These are phyloP conservation scores for Hetaerina americana DNA, from an alignment of 1,140 invertebrate genomes.

Conservation along the genomic window DNA sequence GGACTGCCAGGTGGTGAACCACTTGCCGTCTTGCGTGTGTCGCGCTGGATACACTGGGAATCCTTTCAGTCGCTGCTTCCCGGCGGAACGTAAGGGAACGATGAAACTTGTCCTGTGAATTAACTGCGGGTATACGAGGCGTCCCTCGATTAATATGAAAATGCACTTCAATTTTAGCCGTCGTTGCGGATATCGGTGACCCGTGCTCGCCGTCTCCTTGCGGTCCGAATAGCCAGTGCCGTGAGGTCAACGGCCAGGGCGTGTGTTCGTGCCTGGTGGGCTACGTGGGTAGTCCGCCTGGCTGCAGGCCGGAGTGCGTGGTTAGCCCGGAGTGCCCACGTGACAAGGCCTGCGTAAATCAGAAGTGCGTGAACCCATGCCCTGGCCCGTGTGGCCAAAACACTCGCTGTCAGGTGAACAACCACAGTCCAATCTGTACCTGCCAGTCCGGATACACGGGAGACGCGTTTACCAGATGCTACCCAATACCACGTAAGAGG, in stretches of 20 bases:
- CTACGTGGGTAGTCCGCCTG: conserved; percentile 25
- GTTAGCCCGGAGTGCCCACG: conserved; percentile 20
- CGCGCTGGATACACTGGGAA: conserved; percentile 38
- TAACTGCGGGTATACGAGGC: background rate
- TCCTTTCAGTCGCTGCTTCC: conserved; percentile 38
- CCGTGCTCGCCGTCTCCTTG: conserved; percentile 56
- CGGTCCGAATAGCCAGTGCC: conserved; percentile 25
- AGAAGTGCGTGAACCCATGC: conserved; percentile 23
- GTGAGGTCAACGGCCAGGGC: conserved; percentile 21
- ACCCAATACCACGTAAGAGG: conserved; percentile 38
- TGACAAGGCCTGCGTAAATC: conserved; percentile 21
- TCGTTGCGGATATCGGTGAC: conserved; percentile 31
- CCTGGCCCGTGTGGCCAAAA: conserved; percentile 22
- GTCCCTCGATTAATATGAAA: background rate
- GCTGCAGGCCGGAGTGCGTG: conserved; percentile 24
- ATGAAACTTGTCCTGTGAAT: conserved; percentile 20
- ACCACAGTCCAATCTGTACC: conserved; percentile 61
- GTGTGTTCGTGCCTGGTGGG: conserved; percentile 25
- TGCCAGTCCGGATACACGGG: conserved; percentile 54
- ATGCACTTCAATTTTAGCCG: conserved; percentile 11
- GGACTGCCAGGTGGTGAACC: conserved; percentile 36
- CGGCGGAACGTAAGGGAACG: conserved; percentile 9
- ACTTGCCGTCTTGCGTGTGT: conserved; percentile 40
- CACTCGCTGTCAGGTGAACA: conserved; percentile 41
- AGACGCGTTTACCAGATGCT: conserved; percentile 57